Evolutionary conservation across 2,888 invertebrate genomes (phyloP), one percentile per base, ranked within the genome.

Genomic region (Epinotia bilunana): DNA sequence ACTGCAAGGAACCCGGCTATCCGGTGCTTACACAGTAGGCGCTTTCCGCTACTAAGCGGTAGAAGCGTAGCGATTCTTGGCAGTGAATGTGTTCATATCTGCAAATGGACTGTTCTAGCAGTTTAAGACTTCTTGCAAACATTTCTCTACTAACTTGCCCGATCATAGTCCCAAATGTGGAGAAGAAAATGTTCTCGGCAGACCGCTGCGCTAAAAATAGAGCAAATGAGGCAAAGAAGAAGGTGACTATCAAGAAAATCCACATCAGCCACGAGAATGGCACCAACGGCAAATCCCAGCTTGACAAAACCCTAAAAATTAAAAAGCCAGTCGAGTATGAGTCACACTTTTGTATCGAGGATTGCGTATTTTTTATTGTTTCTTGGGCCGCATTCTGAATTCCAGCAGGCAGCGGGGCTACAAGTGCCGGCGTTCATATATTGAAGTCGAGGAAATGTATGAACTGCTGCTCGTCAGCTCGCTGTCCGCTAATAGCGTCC

Each of bases 201-300:
- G 77, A 72, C 55, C 76, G 60, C 28, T 76, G 75, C 11, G 80
- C 79, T 11, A 80, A 33, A 43, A 76, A 80, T 20, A 83, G 64
- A 7, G 87, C 81, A 0, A 86, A 79, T 0, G 88, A 6, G 0
- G 83, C 82, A 74, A 91, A 83, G 5, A 92, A 58, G 75, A 89
- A 83, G 1, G 93, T 84, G n/a, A 89, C 81, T 0, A 89, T 78
- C 0, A 95, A 90, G 1, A 90, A 91, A 0, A 88, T 78, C 95
- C 95, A 95, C 73, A 95, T 87, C 0, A 83, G 76, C 12, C 77
- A 72, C 69, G 93, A 87, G 82, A 95, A 95, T 0, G 95, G 95
- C 71, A 93, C 85, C 6, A 95, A 78, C 0, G 95, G 95, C 16
- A 94, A 87, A 11, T 93, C 82, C 94, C 95, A 95, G 73, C 94